Evolutionary conservation across 35 echinoderm and acorn worm species (phyloP).

Genomic region (Lytechinus variegatus): DNA sequence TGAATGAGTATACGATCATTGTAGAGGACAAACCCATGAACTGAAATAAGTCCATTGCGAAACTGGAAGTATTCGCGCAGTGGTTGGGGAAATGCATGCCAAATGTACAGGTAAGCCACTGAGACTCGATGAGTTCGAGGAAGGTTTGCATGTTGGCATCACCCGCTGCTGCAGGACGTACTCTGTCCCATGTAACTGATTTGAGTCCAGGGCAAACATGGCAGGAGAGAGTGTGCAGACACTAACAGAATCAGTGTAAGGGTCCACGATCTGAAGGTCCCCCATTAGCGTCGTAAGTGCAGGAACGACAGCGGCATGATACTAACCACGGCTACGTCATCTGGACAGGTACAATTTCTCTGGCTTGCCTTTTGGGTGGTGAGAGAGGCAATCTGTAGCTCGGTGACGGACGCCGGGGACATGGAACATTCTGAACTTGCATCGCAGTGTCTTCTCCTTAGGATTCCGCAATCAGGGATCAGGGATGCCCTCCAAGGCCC

Average conservation of each 20-base stretch:
- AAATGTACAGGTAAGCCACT: conserved; percentile 8
- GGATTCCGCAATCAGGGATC: conserved; percentile 56
- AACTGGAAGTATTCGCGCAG: conserved; percentile 55
- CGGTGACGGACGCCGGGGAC: conserved; percentile 52
- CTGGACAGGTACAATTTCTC: conserved; percentile 7
- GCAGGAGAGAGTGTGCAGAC: background rate
- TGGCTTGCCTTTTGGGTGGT: conserved; percentile 43
- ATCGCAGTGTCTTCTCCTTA: conserved; percentile 58
- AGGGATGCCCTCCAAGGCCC: conserved; percentile 42
- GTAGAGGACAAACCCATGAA: conserved; percentile 60
- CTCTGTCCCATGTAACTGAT: conserved; percentile 56
- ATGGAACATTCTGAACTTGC: conserved; percentile 52
- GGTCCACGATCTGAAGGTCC: background rate
- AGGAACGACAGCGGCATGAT: background rate
- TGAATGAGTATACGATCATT: conserved; percentile 64
- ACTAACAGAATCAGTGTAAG: background rate
- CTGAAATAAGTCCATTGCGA: conserved; percentile 22
- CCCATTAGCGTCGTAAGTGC: no score
- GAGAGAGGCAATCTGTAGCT: background rate
- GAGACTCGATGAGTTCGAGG: conserved; percentile 14
- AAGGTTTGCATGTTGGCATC: conserved; percentile 47
- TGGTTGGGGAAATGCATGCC: conserved; percentile 22
- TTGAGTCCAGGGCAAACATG: background rate
- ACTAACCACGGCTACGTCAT: conserved; percentile 51
- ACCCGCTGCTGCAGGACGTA: conserved; percentile 43